Evolutionary conservation across 2,113 vertebrate genomes (phyloP), one percentile per base, ranked within the genome.

Genomic region (Anolis sagrei): DNA sequence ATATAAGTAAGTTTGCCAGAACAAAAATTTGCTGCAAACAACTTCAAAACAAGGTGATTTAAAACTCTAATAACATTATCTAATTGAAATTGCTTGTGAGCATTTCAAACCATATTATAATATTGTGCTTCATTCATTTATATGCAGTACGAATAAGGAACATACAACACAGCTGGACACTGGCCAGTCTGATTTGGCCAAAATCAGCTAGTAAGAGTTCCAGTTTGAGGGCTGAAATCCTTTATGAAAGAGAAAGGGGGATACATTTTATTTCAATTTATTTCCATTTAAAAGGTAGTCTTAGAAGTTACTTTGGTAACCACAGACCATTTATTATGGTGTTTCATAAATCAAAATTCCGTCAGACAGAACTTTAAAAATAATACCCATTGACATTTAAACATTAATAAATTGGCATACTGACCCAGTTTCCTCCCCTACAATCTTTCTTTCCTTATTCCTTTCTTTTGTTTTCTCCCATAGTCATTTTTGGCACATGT

Each of bases 21-120:
- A 80, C 34, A 58, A 86, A 85, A 79, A 73, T 79, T 72, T 39
- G 9, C 21, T 79, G 39, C 48, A 86, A 80, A 86, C 8, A 49
- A 73, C 48, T 86, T 86, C 39, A 64, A 39, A 74, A 80, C 51
- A 80, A 73, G 21, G 74, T 68, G 48, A 25, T 69, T 73, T 44
- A 62, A 62, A 29, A 32, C 6, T 73, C 39, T 80, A 80, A 79
- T 49, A 80, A 80, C 70, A 34, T 34, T 85, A 62, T 86, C 13
- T 79, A 73, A 80, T 74, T 69, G 25, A 84, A 84, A 84, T 54
- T 77, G 74, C 48, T 73, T 80, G 25, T 49, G 54, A 54, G 39
- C 39, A 29, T 74, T 74, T 10, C 34, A 86, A 54, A 49, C 39
- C 39, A 36, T 64, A 62, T 86, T 66, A 49, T 27, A 85, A 79